Base-by-base conservation (phyloP, 1,140 invertebrate species). In the Drosophila trapezifrons region DNA sequence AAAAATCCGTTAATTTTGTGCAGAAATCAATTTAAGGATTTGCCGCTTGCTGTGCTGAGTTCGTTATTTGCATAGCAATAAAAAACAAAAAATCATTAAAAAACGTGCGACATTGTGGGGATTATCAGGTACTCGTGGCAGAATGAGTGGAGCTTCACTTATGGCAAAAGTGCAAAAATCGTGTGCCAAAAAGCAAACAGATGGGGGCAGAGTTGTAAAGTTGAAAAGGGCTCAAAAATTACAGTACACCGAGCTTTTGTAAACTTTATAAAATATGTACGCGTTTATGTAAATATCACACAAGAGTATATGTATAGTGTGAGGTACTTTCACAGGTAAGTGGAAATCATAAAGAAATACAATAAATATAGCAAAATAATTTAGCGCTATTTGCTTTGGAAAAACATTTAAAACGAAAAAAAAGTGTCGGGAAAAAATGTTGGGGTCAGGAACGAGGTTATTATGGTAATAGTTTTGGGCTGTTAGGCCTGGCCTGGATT, bases 1-100 rank as follows among this genome's bases (percentile, higher is more conserved):
- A 86, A 89, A 79, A 89, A 79, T 83, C 76, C 65, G 76, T 79
- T 87, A 83, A 87, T 79, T 87, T 87, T 89, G 73, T 89, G 79
- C 80, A 78, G 74, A 87, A 87, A 87, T 89, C 83, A 83, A 89
- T 87, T 86, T 87, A 83, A 86, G 83, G 79, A 83, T 87, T 86
- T 87, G 64, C 38, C 43, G 52, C 32, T 66, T 70, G 49, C 62
- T 67, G 69, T 29, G 64, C 47, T 45, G 56, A 38, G 54, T 74
- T 58, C 29, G 63, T 62, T 79, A 83, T 87, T 87, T 87, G 80
- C 83, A 89, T 80, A 65, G 63, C 83, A 82, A 77, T 79, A 66
- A 73, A 57, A 37, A 65, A 62, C 73, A 80, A 72, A 80, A 71
- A 40, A 40, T 69, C 51, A 71, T 71, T 58, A 40, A 71, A 71